Percentiles rank a stretch among this genome's conserved stretches.
Conservation (phyloP, 2,797 vertebrate genomes). For the Enteromius radiatus region DNA sequence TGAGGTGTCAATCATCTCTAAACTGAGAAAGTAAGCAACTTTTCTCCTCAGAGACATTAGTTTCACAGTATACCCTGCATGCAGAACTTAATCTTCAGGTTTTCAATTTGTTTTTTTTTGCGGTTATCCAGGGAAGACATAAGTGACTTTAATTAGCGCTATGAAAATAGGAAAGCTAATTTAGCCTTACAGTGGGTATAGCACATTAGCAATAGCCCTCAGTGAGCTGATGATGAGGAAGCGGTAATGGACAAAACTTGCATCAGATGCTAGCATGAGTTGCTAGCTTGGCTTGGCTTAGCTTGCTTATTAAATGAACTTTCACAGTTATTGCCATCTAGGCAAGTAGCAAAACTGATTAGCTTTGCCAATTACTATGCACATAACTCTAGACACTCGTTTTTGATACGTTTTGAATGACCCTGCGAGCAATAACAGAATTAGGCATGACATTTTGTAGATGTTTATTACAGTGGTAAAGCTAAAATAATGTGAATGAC, state of each 20-base stretch:
- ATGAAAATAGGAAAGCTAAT: conserved; percentile 36
- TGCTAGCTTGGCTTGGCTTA: conserved; percentile 50
- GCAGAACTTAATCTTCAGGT: conserved; percentile 41
- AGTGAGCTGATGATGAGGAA: conserved; percentile 41
- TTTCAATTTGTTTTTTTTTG: conserved; percentile 47
- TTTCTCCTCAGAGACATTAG: conserved; percentile 12
- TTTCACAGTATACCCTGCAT: conserved; percentile 60
- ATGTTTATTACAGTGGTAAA: conserved; percentile 44
- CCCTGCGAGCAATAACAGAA: conserved; percentile 52
- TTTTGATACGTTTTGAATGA: conserved; percentile 56
- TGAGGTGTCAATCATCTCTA: conserved; percentile 35
- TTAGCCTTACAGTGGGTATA: conserved; percentile 45
- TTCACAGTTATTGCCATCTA: conserved; percentile 52
- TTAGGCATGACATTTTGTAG: conserved; percentile 68
- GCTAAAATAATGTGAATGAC: conserved; percentile 39
- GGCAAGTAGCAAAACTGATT: conserved; percentile 39
- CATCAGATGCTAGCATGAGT: conserved; percentile 30
- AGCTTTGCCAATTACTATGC: conserved; percentile 43
- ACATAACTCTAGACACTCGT: conserved; percentile 28
- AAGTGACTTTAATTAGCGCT: conserved; percentile 59
- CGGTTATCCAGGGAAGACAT: conserved; percentile 42
- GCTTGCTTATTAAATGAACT: conserved; percentile 53
- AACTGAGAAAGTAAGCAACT: conserved; percentile 15
- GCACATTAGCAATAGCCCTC: conserved; percentile 38
- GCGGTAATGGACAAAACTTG: conserved; percentile 24